These are phyloP conservation scores for Misgurnus mizolepis DNA, from an alignment of 2,113 vertebrate genomes.

Conservation along the genomic window DNA sequence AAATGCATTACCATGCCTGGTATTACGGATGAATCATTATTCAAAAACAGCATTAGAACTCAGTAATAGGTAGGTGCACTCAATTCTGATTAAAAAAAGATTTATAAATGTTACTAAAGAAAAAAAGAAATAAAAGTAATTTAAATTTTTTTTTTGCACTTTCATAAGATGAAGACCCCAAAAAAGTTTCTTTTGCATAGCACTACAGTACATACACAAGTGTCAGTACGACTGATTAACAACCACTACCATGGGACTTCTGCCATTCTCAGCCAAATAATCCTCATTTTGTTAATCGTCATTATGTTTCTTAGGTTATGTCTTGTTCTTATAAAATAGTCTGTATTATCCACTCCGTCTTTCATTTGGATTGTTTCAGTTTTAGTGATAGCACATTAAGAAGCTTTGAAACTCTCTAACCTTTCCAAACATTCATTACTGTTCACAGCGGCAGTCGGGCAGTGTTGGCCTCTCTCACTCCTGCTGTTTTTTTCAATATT, in stretches of 20 bases:
- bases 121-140: no score
- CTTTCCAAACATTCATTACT: constrained; percentile 23
- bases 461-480: constrained; percentile 14
- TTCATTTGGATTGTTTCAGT: not conserved
- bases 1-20: not conserved
- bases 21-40: constrained; percentile 1
- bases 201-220: no score
- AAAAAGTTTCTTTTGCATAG: no score
- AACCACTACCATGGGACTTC: not conserved
- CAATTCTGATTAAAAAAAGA: no score
- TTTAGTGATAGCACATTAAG: not conserved
- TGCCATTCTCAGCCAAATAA: not conserved
- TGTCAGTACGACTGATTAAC: no score
- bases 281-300: no score
- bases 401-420: constrained; percentile 35
- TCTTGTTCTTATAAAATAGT: not conserved
- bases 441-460: constrained; percentile 4
- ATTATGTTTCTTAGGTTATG: not conserved
- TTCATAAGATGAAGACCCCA: no score
- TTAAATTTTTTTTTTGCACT: no score
- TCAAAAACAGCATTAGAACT: constrained; percentile 10
- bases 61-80: no score
- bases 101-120: no score
- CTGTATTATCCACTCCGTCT: not conserved
- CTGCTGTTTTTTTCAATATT: constrained; percentile 48